Percentiles rank a stretch among this genome's conserved stretches.
Evolutionary conservation across 92 coral and sea anemone genomes (phyloP).

Genomic region (Umimayanthus kanabou): DNA sequence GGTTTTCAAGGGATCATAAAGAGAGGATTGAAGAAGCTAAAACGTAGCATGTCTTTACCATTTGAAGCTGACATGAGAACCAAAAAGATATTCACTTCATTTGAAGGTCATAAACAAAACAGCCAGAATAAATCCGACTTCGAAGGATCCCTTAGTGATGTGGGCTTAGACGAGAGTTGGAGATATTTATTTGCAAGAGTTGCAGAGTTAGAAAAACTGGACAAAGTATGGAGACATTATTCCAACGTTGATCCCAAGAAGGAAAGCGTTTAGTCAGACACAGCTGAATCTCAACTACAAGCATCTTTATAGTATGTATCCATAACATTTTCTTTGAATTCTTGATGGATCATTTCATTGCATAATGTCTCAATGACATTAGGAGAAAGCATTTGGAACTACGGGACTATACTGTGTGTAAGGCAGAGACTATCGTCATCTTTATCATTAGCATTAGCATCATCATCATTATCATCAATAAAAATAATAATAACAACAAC

Average conservation of each 20-base stretch:
- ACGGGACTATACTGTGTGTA: too few relatives aligned
- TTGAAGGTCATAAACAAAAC: not conserved
- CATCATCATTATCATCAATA: too few relatives aligned
- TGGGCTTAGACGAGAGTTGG: not conserved
- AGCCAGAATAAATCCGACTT: not conserved
- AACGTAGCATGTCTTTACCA: not conserved
- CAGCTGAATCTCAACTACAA: not conserved
- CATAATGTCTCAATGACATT: not conserved
- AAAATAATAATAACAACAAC: too few relatives aligned
- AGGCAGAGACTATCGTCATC: too few relatives aligned
- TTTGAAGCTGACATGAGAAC: not conserved
- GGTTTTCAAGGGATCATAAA: not conserved
- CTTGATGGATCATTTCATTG: not conserved
- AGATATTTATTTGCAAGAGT: not conserved
- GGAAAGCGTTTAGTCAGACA: not conserved
- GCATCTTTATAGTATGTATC: too few relatives aligned
- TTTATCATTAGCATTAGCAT: too few relatives aligned
- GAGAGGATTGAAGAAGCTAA: not conserved
- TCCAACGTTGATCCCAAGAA: not conserved
- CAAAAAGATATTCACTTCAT: not conserved
- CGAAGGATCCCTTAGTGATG: not conserved
- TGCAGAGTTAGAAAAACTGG: conserved; percentile 11
- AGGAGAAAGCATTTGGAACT: too few relatives aligned
- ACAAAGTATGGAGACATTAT: conserved; percentile 2
- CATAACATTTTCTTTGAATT: too few relatives aligned